Conservation (phyloP, 2,888 invertebrate species). For the Mythimna pallens region DNA sequence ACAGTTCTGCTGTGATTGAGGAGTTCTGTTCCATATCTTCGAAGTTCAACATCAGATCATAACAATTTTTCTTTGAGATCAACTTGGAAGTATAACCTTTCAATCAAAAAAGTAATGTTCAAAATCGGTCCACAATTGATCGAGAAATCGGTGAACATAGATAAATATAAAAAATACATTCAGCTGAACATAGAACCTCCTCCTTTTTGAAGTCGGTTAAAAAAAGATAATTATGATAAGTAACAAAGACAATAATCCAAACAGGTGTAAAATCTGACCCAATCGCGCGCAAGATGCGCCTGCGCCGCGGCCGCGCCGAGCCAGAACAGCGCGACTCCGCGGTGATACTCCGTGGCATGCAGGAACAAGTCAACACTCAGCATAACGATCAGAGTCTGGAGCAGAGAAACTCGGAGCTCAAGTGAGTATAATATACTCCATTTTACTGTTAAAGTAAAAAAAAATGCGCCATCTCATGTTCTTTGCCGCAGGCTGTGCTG, state of each 20-base stretch:
- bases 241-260: neutral
- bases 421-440: conserved; percentile 87
- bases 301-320: conserved; percentile 94
- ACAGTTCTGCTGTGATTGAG: too few species aligned
- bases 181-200: too few species aligned
- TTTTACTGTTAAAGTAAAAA: neutral
- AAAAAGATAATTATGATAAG: neutral
- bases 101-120: too few species aligned
- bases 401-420: conserved; percentile 90
- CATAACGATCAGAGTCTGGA: conserved; percentile 92
- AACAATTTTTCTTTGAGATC: too few species aligned
- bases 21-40: too few species aligned
- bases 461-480: neutral
- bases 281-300: conserved; percentile 97
- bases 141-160: too few species aligned
- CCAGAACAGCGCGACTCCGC: conserved; percentile 94
- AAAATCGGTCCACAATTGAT: too few species aligned
- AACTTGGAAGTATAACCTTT: too few species aligned
- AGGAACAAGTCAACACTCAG: conserved; percentile 92
- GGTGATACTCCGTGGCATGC: conserved; percentile 96
- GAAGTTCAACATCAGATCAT: too few species aligned
- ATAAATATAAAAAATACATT: too few species aligned
- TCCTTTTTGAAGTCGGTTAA: too few species aligned
- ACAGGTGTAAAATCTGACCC: conserved; percentile 93
- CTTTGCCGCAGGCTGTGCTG: neutral